Base-by-base conservation (phyloP, 2,797 vertebrate genomes). In the Botia kubotai region DNA sequence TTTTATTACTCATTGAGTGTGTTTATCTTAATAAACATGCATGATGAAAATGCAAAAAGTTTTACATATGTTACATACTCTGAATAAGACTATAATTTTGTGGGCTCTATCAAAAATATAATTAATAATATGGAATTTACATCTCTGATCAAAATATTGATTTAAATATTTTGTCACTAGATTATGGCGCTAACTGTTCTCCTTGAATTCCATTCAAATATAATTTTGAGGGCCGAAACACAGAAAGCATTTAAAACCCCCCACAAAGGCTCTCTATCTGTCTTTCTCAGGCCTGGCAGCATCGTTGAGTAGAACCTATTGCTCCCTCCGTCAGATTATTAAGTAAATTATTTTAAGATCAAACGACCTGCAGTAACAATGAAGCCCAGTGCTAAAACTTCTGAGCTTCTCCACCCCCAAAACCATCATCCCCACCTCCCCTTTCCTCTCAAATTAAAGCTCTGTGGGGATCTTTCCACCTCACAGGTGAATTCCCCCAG, bases 291-390 rank as follows among this genome's bases (percentile, higher is more conserved):
- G 95, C 96, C 95, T 96, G 95, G 94, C 95, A 96, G 95, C 94
- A 95, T 98, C 97, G 98, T 98, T 95, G 96, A 91, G 93, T 95
- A 95, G 95, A 93, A 95, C 96, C 96, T 96, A 96, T 97, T 96
- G 96, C 96, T 98, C 96, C 96, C 93, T 94, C 95, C 94, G 96
- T 97, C 97, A 98, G 96, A 98, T 98, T 96, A 99, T 99, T 98
- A 99, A 98, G 96, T 96, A 96, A 97, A 99, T 99, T 96, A 98
- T 99, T 98, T 98, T 97, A 96, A 98, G 97, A 98, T 99, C 97
- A 99, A 99, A 99, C 95, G 95, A 95, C 95, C 95, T 94, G 95
- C 94, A 93, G 95, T 94, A 94, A 98, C 97, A 98, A 98, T 98
- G 95, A 96, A 94, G 95, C 96, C 95, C 96, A 96, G 93, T 95